Percentiles rank a stretch among this genome's conserved stretches.
These are phyloP conservation scores for Tinea semifulvella DNA, from an alignment of 2,888 invertebrate species.

Conservation along the genomic window DNA sequence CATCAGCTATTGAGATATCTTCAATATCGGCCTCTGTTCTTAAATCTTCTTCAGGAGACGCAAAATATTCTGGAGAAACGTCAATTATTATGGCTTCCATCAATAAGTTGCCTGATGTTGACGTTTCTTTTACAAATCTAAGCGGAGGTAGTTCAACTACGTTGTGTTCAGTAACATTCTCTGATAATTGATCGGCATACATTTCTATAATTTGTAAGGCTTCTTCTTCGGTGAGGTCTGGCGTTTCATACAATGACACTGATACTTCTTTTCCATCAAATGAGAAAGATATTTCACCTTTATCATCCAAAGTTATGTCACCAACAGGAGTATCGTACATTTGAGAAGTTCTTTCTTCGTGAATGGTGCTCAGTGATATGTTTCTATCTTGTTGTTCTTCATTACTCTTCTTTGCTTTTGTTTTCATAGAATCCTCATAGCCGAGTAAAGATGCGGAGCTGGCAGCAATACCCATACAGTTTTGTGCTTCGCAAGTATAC, in stretches of 20 bases:
- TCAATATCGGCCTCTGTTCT: conserved; percentile 88
- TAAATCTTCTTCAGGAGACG: conserved; percentile 80
- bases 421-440: conserved; percentile 77
- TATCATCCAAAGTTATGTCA: conserved; percentile 80
- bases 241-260: conserved; percentile 90
- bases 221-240: conserved; percentile 91
- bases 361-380: conserved; percentile 88
- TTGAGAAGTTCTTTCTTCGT: conserved; percentile 90
- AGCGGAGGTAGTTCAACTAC: conserved; percentile 87
- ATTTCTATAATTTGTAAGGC: conserved; percentile 92
- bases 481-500: conserved; percentile 89
- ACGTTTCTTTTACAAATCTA: conserved; percentile 88
- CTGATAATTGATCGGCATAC: conserved; percentile 92
- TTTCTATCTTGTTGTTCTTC: conserved; percentile 71
- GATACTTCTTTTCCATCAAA: conserved; percentile 93
- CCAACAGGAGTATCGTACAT: conserved; percentile 85
- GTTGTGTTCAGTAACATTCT: conserved; percentile 86
- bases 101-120: conserved; percentile 84
- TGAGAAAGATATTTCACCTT: conserved; percentile 88
- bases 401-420: conserved; percentile 59
- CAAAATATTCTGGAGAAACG: conserved; percentile 85
- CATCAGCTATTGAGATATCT: conserved; percentile 84
- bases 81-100: conserved; percentile 94
- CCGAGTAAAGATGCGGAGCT: conserved; percentile 89
- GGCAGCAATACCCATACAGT: conserved; percentile 90